A percentile compares a stretch with the other conserved stretches of the same genome.
These are phyloP conservation scores for Leptinotarsa haldemani DNA, from an alignment of 2,888 invertebrate species.

Conservation along the genomic window DNA sequence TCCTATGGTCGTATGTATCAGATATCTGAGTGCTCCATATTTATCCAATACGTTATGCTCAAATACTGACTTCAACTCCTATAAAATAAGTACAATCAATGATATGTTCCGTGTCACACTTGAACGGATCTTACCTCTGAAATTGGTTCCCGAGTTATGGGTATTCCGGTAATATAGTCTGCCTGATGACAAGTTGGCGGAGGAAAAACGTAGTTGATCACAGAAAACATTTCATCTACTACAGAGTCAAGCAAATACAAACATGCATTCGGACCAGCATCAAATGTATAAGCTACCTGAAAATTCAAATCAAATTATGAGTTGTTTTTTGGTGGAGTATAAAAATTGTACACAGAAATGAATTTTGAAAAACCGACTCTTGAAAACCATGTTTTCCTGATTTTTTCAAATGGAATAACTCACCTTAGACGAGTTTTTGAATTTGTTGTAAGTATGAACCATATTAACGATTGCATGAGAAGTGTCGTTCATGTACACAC, in stretches of 20 bases:
- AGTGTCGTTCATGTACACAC: slow-evolving; percentile 90
- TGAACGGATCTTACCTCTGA: slow-evolving; percentile 33
- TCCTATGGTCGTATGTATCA: slow-evolving; percentile 87
- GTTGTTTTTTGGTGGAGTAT: background rate
- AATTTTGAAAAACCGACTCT: no score
- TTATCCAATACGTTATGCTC: slow-evolving; percentile 41
- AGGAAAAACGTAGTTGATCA: slow-evolving; percentile 81
- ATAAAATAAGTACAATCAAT: slow-evolving; percentile 38
- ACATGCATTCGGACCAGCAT: slow-evolving; percentile 98
- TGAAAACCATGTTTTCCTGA: no score
- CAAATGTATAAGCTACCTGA: slow-evolving; percentile 94
- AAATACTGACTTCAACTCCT: slow-evolving; percentile 48
- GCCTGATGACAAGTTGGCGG: slow-evolving; percentile 68
- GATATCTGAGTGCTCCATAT: slow-evolving; percentile 78
- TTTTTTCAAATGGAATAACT: slow-evolving; percentile 14
- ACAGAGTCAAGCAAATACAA: slow-evolving; percentile 83
- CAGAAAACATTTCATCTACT: slow-evolving; percentile 75
- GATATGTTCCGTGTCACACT: background rate
- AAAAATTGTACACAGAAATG: no score
- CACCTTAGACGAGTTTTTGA: slow-evolving; percentile 73
- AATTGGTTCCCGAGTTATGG: slow-evolving; percentile 47
- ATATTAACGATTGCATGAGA: slow-evolving; percentile 84
- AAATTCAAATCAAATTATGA: slow-evolving; percentile 43
- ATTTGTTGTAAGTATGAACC: slow-evolving; percentile 85
- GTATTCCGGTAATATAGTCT: slow-evolving; percentile 72